Conservation (phyloP, 2,113 vertebrate genomes). For the Macquaria australasica region DNA sequence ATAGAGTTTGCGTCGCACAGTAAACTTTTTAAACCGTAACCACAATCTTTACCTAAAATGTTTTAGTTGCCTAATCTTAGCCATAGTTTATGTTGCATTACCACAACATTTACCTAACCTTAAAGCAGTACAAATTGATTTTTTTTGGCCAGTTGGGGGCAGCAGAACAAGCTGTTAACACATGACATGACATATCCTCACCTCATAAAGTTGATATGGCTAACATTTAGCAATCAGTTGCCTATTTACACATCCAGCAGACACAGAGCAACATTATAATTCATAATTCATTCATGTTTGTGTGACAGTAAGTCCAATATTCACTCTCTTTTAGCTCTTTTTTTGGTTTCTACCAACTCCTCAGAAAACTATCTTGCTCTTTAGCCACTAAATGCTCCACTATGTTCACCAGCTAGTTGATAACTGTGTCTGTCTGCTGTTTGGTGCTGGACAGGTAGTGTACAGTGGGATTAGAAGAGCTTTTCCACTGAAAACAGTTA, state of each 20-base stretch:
- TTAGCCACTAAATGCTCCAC: too few species aligned
- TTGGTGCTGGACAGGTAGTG: too few species aligned
- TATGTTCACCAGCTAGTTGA: too few species aligned
- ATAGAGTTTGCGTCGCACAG: not conserved
- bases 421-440: too few species aligned
- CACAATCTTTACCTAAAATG: not conserved
- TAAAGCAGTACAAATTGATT: not conserved
- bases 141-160: not conserved
- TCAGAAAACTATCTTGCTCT: too few species aligned
- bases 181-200: not conserved
- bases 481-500: not conserved
- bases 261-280: not conserved
- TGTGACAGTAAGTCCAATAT: too few species aligned
- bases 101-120: not conserved
- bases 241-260: not conserved
- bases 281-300: not conserved
- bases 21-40: not conserved
- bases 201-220: not conserved
- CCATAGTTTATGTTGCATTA: not conserved
- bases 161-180: not conserved
- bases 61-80: not conserved
- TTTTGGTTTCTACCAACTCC: too few species aligned
- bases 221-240: too few species aligned
- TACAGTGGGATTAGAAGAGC: too few species aligned
- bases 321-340: too few species aligned